Conservation (phyloP, 2,113 vertebrate genomes). For the Myotis yumanensis region DNA sequence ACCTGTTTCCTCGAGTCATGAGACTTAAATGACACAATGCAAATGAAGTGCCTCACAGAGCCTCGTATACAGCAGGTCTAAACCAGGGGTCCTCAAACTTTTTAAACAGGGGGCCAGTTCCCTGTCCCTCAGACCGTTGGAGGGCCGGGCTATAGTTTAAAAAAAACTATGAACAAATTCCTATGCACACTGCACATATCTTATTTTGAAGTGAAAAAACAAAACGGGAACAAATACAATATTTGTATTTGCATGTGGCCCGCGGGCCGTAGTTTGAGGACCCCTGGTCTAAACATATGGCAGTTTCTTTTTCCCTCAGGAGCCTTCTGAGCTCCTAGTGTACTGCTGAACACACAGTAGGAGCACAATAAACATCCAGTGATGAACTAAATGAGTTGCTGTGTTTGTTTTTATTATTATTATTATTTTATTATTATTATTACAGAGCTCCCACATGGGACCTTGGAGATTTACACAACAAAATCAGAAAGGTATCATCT, state of each 20-base stretch:
- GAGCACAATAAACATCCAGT: neutral
- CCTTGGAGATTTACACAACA: conserved; percentile 40
- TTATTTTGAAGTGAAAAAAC: too few species aligned
- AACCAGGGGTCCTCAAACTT: too few species aligned
- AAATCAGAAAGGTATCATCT: conserved; percentile 39
- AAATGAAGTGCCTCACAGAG: neutral
- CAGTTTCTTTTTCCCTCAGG: neutral
- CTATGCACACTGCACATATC: too few species aligned
- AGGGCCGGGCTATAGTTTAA: too few species aligned
- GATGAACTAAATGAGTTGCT: neutral
- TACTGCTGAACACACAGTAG: neutral
- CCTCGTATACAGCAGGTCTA: neutral
- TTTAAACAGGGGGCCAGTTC: too few species aligned
- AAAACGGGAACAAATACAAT: too few species aligned
- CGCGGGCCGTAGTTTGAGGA: too few species aligned
- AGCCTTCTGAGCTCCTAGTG: neutral
- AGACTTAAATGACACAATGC: neutral
- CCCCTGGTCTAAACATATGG: neutral
- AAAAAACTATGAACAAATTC: too few species aligned
- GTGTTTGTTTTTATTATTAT: neutral
- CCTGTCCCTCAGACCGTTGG: too few species aligned
- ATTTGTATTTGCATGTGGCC: too few species aligned
- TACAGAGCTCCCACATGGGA: neutral
- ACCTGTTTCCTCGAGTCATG: neutral
- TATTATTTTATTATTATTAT: too few species aligned